Evolutionary conservation across 2,113 vertebrate species (phyloP).

Genomic region (Pollimyrus isidori): DNA sequence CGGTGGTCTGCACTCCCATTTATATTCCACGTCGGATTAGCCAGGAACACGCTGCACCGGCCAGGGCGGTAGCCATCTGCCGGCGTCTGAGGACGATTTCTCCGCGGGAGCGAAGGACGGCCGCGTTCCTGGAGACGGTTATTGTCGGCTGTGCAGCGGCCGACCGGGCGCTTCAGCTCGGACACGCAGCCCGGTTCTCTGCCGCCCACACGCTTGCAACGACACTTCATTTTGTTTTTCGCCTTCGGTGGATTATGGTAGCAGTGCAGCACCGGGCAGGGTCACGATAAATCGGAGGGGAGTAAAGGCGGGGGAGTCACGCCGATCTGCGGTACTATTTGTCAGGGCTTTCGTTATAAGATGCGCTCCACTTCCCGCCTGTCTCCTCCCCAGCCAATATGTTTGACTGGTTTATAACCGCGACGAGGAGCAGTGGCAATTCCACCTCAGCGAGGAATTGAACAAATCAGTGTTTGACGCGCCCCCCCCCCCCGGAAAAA

Average conservation of each 20-base stretch:
- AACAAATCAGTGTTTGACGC: background rate
- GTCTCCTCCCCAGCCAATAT: background rate
- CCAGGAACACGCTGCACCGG: background rate
- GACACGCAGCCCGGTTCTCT: background rate
- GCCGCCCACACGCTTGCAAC: background rate
- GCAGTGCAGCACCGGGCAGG: background rate
- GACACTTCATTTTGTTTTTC: background rate
- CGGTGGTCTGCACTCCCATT: conserved; percentile 4
- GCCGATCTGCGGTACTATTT: background rate
- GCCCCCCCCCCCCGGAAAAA: background rate
- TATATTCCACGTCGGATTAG: background rate
- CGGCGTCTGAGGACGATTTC: background rate
- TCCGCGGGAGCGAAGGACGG: background rate
- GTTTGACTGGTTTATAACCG: background rate
- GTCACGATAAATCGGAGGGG: too few relatives aligned
- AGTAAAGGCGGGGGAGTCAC: background rate
- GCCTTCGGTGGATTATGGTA: background rate
- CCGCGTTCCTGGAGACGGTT: background rate
- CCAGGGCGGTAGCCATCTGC: conserved; percentile 15
- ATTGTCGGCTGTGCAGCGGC: background rate
- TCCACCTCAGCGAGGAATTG: background rate
- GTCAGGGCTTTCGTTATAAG: background rate
- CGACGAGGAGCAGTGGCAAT: background rate
- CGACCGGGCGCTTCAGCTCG: background rate
- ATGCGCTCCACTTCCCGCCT: background rate